phyloP scores from a whole-genome alignment of 2,797 vertebrate species.

The Leptoclinus maculatus region DNA sequence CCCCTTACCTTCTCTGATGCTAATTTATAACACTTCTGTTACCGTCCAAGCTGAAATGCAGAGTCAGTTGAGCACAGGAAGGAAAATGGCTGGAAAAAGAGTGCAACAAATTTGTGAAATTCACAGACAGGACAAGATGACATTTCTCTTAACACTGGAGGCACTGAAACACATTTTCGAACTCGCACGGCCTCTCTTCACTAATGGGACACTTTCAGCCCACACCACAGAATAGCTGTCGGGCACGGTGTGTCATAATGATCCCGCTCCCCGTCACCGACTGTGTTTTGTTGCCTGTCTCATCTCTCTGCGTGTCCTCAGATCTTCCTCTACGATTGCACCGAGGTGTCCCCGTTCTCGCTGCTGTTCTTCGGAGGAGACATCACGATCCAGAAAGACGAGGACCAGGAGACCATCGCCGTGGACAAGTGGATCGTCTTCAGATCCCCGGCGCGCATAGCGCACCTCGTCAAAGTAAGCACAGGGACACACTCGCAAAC shows the following conservation, averaged over 20 bases:
- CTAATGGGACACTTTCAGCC: constrained; percentile 72
- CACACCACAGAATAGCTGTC: constrained; percentile 57
- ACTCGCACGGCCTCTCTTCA: constrained; percentile 43
- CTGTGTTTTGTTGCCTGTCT: constrained; percentile 26
- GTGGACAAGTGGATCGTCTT: constrained; percentile 99
- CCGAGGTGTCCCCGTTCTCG: constrained; percentile 96
- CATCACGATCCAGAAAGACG: constrained; percentile 96
- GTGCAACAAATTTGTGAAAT: constrained; percentile 38
- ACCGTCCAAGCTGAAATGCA: constrained; percentile 40
- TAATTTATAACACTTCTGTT: constrained; percentile 15
- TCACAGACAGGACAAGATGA: constrained; percentile 66
- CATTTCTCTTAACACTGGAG: constrained; percentile 63
- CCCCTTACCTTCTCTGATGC: constrained; percentile 1
- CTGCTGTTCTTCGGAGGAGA: constrained; percentile 97
- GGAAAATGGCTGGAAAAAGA: constrained; percentile 22
- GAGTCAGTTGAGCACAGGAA: constrained; percentile 26
- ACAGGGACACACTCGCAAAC: too few species aligned
- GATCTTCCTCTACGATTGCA: constrained; percentile 99
- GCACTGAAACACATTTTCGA: constrained; percentile 62
- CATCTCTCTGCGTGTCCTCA: constrained; percentile 66
- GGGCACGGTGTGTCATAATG: constrained; percentile 49
- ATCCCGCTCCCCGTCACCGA: constrained; percentile 22
- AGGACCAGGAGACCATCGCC: constrained; percentile 94
- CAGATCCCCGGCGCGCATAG: constrained; percentile 94
- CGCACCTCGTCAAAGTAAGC: constrained; percentile 94